phyloP scores from a whole-genome alignment of 2,113 vertebrate genomes.

The Microtus montanus region DNA sequence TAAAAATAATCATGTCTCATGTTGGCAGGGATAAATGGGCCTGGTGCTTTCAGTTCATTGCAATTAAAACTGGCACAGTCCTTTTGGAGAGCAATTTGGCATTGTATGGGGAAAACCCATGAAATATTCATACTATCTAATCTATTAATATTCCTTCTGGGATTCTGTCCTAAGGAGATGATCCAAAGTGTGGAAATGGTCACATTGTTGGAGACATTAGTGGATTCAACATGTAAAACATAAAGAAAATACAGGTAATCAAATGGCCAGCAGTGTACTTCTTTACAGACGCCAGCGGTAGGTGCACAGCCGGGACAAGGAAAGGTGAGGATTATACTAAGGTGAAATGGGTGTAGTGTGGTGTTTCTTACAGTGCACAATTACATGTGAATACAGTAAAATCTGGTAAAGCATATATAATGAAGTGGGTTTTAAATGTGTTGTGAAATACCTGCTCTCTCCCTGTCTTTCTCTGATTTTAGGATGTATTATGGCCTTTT shows the following conservation, averaged over 20 bases:
- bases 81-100: slow-evolving; percentile 62
- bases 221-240: slow-evolving; percentile 9
- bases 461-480: not conserved
- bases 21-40: slow-evolving; percentile 57
- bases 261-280: not conserved
- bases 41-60: slow-evolving; percentile 40
- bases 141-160: slow-evolving; percentile 55
- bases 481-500: not conserved
- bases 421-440: not conserved
- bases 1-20: slow-evolving; percentile 61
- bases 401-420: not conserved
- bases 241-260: slow-evolving; percentile 19
- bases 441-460: not conserved
- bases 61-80: slow-evolving; percentile 54
- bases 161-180: slow-evolving; percentile 58
- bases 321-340: slow-evolving; percentile 19
- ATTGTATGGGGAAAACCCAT: slow-evolving; percentile 10
- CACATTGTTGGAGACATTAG: slow-evolving; percentile 35
- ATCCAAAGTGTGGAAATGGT: slow-evolving; percentile 39
- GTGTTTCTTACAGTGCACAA: not conserved
- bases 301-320: not conserved
- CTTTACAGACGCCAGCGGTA: not conserved
- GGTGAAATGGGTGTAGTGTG: not conserved
- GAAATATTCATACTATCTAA: slow-evolving; percentile 53
- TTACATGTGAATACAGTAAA: not conserved